Conservation (phyloP, 1,140 invertebrate genomes). For the Platorchestia sp. region DNA sequence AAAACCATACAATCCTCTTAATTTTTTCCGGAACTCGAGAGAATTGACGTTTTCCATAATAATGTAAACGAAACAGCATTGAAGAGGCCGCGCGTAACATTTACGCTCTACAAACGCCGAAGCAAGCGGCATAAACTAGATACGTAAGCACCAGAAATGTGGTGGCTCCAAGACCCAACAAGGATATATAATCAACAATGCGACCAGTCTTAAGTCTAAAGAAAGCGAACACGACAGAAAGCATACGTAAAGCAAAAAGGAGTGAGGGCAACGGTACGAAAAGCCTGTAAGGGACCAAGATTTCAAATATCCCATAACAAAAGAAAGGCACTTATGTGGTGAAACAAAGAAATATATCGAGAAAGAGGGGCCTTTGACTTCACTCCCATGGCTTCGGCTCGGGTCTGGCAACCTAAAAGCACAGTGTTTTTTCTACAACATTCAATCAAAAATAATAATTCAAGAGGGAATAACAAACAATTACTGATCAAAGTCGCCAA, state of each 20-base stretch:
- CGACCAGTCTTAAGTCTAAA: neutral
- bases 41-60: neutral
- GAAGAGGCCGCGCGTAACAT: neutral
- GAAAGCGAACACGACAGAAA: neutral
- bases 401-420: neutral
- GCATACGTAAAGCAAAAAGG: neutral
- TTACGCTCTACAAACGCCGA: neutral
- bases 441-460: neutral
- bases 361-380: neutral
- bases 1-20: neutral
- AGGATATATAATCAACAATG: neutral
- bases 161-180: neutral
- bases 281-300: neutral
- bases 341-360: constrained; percentile 22
- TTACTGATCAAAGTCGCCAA: neutral
- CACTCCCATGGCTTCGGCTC: neutral
- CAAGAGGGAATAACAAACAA: neutral
- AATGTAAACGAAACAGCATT: neutral
- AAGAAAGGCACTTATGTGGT: constrained; percentile 44
- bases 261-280: neutral
- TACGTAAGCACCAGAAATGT: neutral
- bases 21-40: neutral
- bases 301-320: constrained; percentile 24
- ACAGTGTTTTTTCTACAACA: neutral
- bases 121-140: neutral